phyloP scores from a whole-genome alignment of 1,140 invertebrate species.

The Drosophila rhopaloa region DNA sequence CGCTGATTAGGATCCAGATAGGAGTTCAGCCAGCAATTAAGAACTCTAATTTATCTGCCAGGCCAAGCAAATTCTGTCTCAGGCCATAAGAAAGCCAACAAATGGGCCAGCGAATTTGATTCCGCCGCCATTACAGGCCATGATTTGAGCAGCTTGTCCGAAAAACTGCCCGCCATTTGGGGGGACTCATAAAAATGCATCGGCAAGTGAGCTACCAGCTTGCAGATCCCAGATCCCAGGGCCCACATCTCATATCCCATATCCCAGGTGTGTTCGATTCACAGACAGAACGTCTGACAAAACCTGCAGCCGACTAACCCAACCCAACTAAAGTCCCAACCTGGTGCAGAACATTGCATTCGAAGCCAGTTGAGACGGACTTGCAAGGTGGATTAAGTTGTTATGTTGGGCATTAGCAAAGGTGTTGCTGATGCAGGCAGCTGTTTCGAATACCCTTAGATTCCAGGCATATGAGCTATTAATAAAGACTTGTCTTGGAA shows the following conservation, averaged over 20 bases:
- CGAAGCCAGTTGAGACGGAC: constrained; percentile 22
- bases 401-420: constrained; percentile 73
- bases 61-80: constrained; percentile 9
- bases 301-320: constrained; percentile 9
- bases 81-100: constrained; percentile 58
- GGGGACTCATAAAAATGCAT: constrained; percentile 46
- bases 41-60: constrained; percentile 65
- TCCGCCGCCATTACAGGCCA: constrained; percentile 24
- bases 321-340: constrained; percentile 17
- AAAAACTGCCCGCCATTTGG: constrained; percentile 42
- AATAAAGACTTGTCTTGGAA: background rate
- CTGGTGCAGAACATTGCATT: constrained; percentile 22
- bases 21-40: constrained; percentile 58
- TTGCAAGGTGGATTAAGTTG: constrained; percentile 74
- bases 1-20: constrained; percentile 67
- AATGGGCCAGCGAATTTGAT: constrained; percentile 61
- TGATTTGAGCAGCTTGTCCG: constrained; percentile 72
- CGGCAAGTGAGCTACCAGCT: background rate
- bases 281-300: constrained; percentile 56
- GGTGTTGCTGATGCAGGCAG: constrained; percentile 57
- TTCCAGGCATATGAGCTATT: background rate
- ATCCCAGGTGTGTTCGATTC: constrained; percentile 32
- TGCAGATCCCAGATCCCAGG: constrained; percentile 5
- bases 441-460: constrained; percentile 10
- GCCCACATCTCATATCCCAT: background rate